Evolutionary conservation across 2,113 vertebrate species (phyloP).

Genomic region (Leptodactylus fuscus): DNA sequence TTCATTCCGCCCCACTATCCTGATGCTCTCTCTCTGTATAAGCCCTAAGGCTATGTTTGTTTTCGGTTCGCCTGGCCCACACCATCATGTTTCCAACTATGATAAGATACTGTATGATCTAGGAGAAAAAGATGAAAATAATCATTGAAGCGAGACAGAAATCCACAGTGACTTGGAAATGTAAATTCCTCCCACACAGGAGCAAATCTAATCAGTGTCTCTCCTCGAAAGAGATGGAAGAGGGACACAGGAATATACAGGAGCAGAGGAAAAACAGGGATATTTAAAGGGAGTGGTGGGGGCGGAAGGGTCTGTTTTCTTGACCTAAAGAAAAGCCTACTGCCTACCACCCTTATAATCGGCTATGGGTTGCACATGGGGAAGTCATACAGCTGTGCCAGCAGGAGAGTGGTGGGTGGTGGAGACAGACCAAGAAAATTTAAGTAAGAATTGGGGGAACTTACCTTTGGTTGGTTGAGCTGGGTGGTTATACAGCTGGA

Average conservation of each 20-base stretch:
- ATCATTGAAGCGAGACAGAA: slow-evolving; percentile 50
- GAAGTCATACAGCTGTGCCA: too few species aligned
- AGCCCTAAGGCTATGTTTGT: slow-evolving; percentile 33
- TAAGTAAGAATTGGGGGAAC: too few species aligned
- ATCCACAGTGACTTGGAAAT: slow-evolving; percentile 57
- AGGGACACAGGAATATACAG: neutral
- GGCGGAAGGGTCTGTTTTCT: too few species aligned
- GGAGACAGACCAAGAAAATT: too few species aligned
- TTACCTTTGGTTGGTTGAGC: too few species aligned
- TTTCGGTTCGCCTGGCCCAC: slow-evolving; percentile 50
- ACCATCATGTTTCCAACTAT: slow-evolving; percentile 43
- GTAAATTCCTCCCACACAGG: slow-evolving; percentile 59
- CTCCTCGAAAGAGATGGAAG: slow-evolving; percentile 17
- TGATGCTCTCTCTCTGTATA: slow-evolving; percentile 36
- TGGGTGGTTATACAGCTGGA: too few species aligned
- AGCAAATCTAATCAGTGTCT: slow-evolving; percentile 57
- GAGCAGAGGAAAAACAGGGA: too few species aligned
- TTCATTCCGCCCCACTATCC: neutral
- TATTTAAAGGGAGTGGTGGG: too few species aligned
- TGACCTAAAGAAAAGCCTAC: too few species aligned
- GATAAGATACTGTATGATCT: slow-evolving; percentile 53
- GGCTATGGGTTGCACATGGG: too few species aligned
- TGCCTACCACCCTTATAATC: too few species aligned
- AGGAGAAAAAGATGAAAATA: slow-evolving; percentile 57
- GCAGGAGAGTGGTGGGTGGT: too few species aligned